Percentiles rank a stretch among this genome's conserved stretches.
phyloP scores from a whole-genome alignment of 2,797 vertebrate species.

The Borostomias antarcticus region DNA sequence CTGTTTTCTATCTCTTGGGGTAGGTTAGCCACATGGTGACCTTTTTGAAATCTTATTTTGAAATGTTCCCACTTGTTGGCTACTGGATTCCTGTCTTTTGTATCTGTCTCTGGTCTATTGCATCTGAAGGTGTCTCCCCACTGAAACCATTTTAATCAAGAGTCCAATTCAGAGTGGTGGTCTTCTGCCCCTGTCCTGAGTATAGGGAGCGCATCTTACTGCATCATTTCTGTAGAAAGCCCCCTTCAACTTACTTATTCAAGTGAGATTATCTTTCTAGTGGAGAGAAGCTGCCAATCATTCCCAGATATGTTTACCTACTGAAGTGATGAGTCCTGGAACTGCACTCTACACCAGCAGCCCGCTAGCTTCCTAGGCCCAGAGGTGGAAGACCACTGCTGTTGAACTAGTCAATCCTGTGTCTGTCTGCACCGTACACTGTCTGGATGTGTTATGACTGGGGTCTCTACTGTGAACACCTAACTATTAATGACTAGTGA shows the following conservation, averaged over 20 bases:
- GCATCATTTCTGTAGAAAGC: too few species aligned
- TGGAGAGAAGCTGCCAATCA: neutral
- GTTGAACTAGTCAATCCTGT: neutral
- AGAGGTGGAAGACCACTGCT: neutral
- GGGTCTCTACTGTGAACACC: constrained; percentile 9
- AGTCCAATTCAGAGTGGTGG: too few species aligned
- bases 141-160: neutral
- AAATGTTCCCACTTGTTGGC: neutral
- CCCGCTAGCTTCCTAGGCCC: neutral
- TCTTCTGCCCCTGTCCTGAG: neutral
- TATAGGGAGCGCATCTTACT: too few species aligned
- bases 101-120: neutral
- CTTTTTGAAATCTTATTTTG: constrained; percentile 1
- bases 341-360: neutral
- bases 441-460: constrained; percentile 24
- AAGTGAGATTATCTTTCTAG: neutral
- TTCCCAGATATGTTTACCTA: constrained; percentile 6
- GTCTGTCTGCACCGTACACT: neutral
- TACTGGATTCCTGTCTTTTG: neutral
- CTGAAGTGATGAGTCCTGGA: neutral
- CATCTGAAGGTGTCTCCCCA: neutral
- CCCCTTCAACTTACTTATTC: neutral
- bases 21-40: too few species aligned
- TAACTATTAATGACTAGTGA: neutral
- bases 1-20: too few species aligned